phyloP scores from a whole-genome alignment of 2,113 vertebrate species.

The Choloepus hoffmanni region DNA sequence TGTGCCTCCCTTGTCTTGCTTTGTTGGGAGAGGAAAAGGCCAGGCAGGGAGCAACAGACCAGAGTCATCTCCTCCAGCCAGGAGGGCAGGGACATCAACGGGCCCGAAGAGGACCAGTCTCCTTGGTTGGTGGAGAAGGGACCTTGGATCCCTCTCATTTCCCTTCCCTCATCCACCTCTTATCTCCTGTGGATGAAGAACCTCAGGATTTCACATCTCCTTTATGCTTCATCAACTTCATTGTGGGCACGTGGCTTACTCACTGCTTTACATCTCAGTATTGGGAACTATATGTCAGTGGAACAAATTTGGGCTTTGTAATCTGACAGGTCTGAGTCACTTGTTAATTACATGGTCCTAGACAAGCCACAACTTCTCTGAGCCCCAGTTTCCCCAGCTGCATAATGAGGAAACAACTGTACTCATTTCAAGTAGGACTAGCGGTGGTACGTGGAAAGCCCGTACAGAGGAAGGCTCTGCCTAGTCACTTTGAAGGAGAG shows the following conservation, averaged over 20 bases:
- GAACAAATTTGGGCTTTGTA: neutral
- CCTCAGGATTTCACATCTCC: neutral
- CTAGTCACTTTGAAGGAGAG: neutral
- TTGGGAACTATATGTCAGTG: neutral
- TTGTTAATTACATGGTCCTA: neutral
- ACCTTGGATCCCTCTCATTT: neutral
- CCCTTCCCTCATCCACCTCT: neutral
- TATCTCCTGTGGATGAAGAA: neutral
- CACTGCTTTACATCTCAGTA: neutral
- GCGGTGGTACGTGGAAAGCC: neutral
- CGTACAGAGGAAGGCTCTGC: no score
- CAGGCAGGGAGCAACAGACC: neutral
- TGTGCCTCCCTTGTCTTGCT: neutral
- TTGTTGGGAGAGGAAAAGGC: neutral
- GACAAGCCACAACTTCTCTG: neutral
- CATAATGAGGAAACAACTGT: no score
- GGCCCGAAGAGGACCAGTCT: no score
- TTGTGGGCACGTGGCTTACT: neutral
- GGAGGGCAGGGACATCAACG: neutral
- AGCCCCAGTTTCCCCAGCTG: neutral
- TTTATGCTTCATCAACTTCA: neutral
- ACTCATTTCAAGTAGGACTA: neutral
- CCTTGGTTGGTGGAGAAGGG: rapidly evolving
- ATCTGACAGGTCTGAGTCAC: neutral
- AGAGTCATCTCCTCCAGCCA: no score